Evolutionary conservation across 2,797 vertebrate genomes (phyloP), one percentile per base, ranked within the genome.

Genomic region (Australoheros facetus): DNA sequence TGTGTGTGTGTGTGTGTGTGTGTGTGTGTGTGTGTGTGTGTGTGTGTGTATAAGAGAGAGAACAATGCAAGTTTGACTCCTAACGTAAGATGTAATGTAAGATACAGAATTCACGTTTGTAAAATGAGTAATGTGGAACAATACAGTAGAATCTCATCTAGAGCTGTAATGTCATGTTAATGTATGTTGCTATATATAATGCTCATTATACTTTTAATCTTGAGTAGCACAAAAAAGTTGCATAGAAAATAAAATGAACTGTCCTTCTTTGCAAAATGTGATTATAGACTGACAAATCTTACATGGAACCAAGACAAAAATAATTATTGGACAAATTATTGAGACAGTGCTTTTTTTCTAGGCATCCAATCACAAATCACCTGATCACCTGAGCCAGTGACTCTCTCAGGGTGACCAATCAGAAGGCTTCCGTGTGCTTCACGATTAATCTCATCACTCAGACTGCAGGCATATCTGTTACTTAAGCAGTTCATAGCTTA

Each of bases 371-470:
- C 79, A 88, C 78, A 84, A 73, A 82, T 85, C 75, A 82, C 77
- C 75, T 79, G 69, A 86, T 82, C 86, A 83, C 66, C 81, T 80
- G 79, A 81, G 39, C 13, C 8, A 23, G 17, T 80, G 76, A 34
- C 13, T 62, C 37, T 77, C 19, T 69, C 42, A 21, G 13, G 7
- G 5, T 34, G 70, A 77, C 90, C 89, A 91, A 89, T 88, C 70
- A 88, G 77, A 84, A n/a, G 21, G 73, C 83, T 60, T 78, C 56
- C 58, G 5, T 69, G 75, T 87, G 79, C 71, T 77, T 85, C 76
- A 32, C 39, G 74, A 82, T 34, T 90, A 89, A 90, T 92, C 88
- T 86, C 23, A 71, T 83, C 21, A 37, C 71, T 39, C 51, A 87
- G 66, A 66, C 76, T 59, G 59, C 39, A 75, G 72, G 51, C 12